Conservation (phyloP, 1,140 invertebrate species). For the Harpegnathos saltator region DNA sequence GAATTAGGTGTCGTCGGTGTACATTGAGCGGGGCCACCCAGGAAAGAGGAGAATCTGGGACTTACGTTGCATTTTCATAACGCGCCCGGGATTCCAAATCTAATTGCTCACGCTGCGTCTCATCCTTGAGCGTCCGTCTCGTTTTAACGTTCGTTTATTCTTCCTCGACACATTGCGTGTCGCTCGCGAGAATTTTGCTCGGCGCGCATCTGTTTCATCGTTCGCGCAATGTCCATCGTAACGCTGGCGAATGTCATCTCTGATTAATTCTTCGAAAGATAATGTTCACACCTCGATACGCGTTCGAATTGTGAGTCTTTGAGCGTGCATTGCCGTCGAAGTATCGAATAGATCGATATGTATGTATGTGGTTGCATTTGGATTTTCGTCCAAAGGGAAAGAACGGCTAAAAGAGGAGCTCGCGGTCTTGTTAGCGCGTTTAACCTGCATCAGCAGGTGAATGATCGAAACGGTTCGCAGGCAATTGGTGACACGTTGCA, state of each 20-base stretch:
- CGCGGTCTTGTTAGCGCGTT: background rate
- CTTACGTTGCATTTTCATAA: conserved; percentile 49
- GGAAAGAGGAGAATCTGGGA: conserved; percentile 26
- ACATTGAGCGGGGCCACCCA: conserved; percentile 9
- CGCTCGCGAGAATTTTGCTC: background rate
- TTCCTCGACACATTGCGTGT: background rate
- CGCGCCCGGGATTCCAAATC: conserved; percentile 71
- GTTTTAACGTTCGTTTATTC: background rate
- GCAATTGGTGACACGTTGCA: conserved; percentile 1
- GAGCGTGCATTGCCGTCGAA: too few species aligned
- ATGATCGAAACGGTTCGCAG: conserved; percentile 2
- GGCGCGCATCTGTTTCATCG: too few species aligned
- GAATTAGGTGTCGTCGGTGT: conserved; percentile 66
- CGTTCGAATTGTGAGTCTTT: too few species aligned
- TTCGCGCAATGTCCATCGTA: too few species aligned
- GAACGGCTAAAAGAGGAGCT: background rate
- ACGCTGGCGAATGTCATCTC: too few species aligned
- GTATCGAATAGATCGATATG: too few species aligned
- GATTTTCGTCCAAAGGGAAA: background rate
- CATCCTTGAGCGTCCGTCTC: background rate
- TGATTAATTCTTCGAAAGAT: too few species aligned
- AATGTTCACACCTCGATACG: too few species aligned
- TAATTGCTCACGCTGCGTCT: conserved; percentile 32
- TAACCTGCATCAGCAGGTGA: background rate
- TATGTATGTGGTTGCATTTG: background rate